These are phyloP conservation scores for Procavia capensis DNA, from an alignment of 2,113 vertebrate genomes.

Conservation along the genomic window DNA sequence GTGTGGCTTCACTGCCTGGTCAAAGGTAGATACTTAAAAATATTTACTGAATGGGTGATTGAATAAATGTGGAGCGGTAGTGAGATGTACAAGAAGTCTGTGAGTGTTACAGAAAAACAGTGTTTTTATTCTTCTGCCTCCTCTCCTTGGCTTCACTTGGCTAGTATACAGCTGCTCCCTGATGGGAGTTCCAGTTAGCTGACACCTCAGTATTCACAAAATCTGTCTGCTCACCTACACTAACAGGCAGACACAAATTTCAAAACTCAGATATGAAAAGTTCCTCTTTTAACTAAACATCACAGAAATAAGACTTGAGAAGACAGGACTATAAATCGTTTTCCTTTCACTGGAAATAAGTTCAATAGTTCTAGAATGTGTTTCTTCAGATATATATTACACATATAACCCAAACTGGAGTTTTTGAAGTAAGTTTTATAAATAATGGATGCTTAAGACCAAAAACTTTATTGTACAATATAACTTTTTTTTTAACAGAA, in stretches of 20 bases:
- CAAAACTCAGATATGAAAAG: background rate
- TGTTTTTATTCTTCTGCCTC: conserved; percentile 9
- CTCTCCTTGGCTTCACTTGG: background rate
- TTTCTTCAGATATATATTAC: conserved; percentile 7
- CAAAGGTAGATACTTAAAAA: too few species aligned
- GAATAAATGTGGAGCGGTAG: background rate
- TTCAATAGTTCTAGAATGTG: conserved; percentile 8
- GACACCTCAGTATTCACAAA: background rate
- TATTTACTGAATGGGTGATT: background rate
- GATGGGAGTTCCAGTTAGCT: background rate
- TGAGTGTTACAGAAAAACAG: background rate
- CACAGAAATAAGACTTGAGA: background rate
- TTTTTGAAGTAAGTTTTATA: conserved; percentile 4
- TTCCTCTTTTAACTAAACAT: conserved; percentile 11
- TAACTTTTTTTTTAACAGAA: conserved; percentile 35
- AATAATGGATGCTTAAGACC: conserved; percentile 13
- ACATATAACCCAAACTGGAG: background rate
- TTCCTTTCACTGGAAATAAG: conserved; percentile 9
- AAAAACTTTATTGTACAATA: background rate
- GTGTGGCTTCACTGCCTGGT: too few species aligned
- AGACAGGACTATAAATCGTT: background rate
- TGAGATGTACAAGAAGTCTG: background rate
- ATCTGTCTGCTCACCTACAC: background rate
- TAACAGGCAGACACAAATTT: background rate
- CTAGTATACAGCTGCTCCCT: background rate